Base-by-base conservation (phyloP, 2,888 invertebrate species). In the Gerris lacustris region DNA sequence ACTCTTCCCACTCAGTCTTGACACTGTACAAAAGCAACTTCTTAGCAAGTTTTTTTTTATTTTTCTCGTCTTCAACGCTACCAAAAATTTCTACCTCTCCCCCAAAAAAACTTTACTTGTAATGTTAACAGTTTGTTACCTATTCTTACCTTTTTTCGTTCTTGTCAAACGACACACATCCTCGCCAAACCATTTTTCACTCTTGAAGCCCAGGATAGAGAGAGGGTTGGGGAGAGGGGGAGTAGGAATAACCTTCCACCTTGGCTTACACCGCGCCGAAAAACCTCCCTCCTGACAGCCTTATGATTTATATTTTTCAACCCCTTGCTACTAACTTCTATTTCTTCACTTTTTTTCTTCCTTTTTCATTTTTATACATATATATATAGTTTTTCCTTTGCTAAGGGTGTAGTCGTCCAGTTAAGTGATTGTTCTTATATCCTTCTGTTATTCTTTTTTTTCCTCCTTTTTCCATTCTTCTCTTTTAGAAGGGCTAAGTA, bases 361-460 rank as follows among this genome's bases (percentile, higher is more conserved):
- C 2, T 55, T 55, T 55, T 11, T 55, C 15, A 1, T 2, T 55
- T 55, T 55, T 31, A 31, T 31, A 31, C 4, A 31, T 31, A 31
- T 31, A 31, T 31, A 31, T 31, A 31, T 31, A 31, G 31, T 31
- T 55, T 55, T 55, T 55, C 55, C 55, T 55, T 55, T 55, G 31
- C 31, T 31, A 11, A 15, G 55, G 55, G 55, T 55, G 55, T 55
- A 55, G 15, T 15, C 55, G 15, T 55, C 55, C 55, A 11, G 55
- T 55, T 55, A 55, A 55, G 55, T 55, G 55, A 55, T 55, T 55
- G 55, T 55, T 55, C 55, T 55, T 55, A 31, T 31, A 55, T 55
- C 55, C 55, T 55, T 55, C 15, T 55, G 9, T 55, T 55, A 11
- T 55, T 55, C 55, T 55, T 55, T 55, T 55, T 55, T 55, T 55